phyloP scores from a whole-genome alignment of 2,113 vertebrate species.

The Ictalurus furcatus region DNA sequence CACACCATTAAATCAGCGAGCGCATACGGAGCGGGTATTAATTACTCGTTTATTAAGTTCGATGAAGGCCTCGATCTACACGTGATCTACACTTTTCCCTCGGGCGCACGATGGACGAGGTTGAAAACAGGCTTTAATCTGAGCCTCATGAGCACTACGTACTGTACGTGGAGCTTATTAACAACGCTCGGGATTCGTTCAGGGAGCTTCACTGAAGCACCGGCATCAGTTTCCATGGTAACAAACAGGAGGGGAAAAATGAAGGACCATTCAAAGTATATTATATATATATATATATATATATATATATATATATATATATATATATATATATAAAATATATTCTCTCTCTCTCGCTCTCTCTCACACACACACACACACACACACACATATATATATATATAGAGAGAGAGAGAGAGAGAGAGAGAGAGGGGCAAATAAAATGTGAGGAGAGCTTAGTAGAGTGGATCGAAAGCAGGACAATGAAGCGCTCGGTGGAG shows the following conservation, averaged over 20 bases:
- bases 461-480: slow-evolving; percentile 34
- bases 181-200: slow-evolving; percentile 13
- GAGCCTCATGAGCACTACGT: slow-evolving; percentile 2
- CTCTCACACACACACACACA: no score
- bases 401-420: background rate
- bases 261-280: slow-evolving; percentile 33
- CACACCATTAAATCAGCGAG: background rate
- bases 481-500: slow-evolving; percentile 13
- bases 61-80: background rate
- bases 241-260: slow-evolving; percentile 34
- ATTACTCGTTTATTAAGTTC: slow-evolving; percentile 2
- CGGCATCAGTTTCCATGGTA: slow-evolving; percentile 47
- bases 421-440: background rate
- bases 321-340: no score
- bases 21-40: background rate
- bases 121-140: slow-evolving; percentile 7
- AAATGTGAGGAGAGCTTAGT: slow-evolving; percentile 1
- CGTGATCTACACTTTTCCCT: background rate
- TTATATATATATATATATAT: no score
- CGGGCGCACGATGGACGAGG: background rate
- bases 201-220: slow-evolving; percentile 11
- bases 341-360: no score
- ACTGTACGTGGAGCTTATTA: slow-evolving; percentile 31
- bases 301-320: no score
- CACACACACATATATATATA: background rate